These are phyloP conservation scores for Strigamia crassipes DNA, from an alignment of 2,888 invertebrate genomes.

Conservation along the genomic window DNA sequence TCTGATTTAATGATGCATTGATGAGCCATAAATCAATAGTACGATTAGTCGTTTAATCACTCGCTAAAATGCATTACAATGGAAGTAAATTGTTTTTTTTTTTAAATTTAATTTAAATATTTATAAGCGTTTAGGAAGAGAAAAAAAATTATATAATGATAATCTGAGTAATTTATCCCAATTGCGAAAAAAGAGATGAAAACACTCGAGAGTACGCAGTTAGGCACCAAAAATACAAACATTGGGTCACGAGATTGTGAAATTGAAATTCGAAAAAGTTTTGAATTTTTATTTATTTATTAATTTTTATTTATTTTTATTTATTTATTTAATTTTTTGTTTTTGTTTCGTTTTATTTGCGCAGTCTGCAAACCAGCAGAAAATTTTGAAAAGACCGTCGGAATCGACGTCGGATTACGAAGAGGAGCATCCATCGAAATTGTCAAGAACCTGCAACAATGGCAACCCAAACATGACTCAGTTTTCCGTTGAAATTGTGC, in stretches of 20 bases:
- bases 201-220: no score
- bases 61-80: neutral
- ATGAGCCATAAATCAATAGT: neutral
- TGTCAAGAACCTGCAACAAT: conserved; percentile 56
- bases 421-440: conserved; percentile 55
- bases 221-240: no score
- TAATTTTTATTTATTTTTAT: no score
- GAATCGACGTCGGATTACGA: conserved; percentile 61
- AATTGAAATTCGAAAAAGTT: no score
- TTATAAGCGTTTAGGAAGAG: neutral
- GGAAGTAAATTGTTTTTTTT: neutral
- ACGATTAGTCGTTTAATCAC: neutral
- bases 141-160: no score
- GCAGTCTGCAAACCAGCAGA: conserved; percentile 65
- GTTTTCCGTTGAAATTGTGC: conserved; percentile 90
- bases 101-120: neutral
- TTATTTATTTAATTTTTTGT: neutral
- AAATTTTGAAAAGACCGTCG: conserved; percentile 75
- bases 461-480: conserved; percentile 66
- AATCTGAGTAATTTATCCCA: no score
- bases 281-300: no score
- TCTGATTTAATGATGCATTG: neutral
- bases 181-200: no score
- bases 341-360: conserved; percentile 47
- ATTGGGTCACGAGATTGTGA: no score